Percentiles rank a stretch among this genome's conserved stretches.
Evolutionary conservation across 2,113 vertebrate species (phyloP).

Genomic region (Lamprologus speciosus): DNA sequence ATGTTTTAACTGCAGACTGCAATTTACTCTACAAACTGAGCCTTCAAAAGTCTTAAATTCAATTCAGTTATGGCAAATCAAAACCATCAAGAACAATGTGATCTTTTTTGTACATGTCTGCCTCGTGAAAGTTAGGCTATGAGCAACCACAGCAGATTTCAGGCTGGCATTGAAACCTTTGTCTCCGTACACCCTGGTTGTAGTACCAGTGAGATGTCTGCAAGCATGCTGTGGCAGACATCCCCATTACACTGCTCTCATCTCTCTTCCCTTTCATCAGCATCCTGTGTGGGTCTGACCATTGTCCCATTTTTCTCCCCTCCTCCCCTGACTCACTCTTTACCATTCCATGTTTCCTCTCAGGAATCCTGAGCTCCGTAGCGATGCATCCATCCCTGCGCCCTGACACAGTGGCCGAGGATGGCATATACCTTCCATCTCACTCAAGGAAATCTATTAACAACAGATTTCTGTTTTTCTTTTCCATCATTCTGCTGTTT

Average conservation of each 20-base stretch:
- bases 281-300: background rate
- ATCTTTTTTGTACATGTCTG: background rate
- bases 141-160: background rate
- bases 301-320: background rate
- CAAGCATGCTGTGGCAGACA: background rate
- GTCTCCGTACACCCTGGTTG: background rate
- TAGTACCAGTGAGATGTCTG: background rate
- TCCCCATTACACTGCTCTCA: background rate
- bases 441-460: background rate
- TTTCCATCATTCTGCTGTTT: background rate
- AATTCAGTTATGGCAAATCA: background rate
- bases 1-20: background rate
- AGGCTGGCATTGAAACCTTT: background rate
- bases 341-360: background rate
- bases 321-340: background rate
- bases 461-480: background rate
- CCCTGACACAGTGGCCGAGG: background rate
- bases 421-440: background rate
- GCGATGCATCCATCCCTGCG: background rate
- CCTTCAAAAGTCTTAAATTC: background rate
- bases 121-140: background rate
- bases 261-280: background rate
- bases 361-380: background rate
- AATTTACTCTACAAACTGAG: background rate
- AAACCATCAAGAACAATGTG: background rate